phyloP scores from a whole-genome alignment of 2,113 vertebrate species.

The Merops nubicus region DNA sequence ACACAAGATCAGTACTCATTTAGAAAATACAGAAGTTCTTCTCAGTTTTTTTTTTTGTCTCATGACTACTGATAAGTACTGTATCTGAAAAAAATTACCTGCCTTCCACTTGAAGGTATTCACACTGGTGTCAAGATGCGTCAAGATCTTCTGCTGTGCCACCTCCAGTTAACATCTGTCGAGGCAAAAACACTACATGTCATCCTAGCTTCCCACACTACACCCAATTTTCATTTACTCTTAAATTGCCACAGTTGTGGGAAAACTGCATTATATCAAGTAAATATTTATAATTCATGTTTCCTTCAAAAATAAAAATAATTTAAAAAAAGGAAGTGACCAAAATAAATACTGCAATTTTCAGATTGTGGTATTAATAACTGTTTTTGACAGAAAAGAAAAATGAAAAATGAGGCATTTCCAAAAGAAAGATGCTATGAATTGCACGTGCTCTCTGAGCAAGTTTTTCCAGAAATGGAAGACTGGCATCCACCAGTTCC shows the following conservation, averaged over 20 bases:
- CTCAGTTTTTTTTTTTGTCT: background rate
- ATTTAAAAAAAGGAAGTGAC: background rate
- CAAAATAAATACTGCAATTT: background rate
- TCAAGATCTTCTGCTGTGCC: constrained; percentile 47
- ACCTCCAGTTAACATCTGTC: constrained; percentile 56
- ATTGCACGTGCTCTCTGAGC: background rate
- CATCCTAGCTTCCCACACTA: constrained; percentile 40
- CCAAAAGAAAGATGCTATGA: background rate
- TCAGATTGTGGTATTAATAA: background rate
- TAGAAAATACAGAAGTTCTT: background rate
- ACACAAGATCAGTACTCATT: background rate
- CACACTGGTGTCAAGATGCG: constrained; percentile 19
- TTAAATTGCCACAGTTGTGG: constrained; percentile 8
- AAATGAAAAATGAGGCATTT: background rate
- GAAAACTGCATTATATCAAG: background rate
- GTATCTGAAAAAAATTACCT: constrained; percentile 38
- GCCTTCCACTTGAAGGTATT: constrained; percentile 37
- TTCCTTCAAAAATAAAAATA: background rate
- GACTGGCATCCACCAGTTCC: background rate
- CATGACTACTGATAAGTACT: background rate
- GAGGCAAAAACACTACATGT: constrained; percentile 28
- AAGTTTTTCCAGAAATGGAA: background rate
- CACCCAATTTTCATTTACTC: constrained; percentile 25
- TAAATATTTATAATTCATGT: background rate
- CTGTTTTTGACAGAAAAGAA: background rate